Conservation (phyloP, 1,140 invertebrate genomes). For the Lasioglossum baleicum region DNA sequence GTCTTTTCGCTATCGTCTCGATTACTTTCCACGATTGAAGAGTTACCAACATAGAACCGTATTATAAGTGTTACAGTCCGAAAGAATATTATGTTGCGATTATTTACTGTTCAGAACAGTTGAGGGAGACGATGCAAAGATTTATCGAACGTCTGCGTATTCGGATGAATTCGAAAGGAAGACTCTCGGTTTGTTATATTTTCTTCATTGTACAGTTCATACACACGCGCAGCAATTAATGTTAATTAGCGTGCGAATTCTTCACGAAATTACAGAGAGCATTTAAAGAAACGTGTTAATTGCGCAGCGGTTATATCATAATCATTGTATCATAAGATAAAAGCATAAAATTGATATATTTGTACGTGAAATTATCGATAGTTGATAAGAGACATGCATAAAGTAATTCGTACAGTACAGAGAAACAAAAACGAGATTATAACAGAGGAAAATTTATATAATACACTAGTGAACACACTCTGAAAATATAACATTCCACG, state of each 20-base stretch:
- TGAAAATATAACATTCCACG: constrained; percentile 52
- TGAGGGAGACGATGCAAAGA: neutral
- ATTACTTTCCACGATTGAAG: neutral
- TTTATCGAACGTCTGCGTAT: neutral
- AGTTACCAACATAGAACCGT: neutral
- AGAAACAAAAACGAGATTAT: neutral
- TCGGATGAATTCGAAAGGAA: neutral
- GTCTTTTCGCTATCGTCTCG: constrained; percentile 18
- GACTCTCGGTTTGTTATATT: constrained; percentile 41
- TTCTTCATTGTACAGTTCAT: constrained; percentile 12
- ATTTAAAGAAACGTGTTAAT: neutral
- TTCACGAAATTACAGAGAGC: neutral
- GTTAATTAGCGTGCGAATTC: constrained; percentile 6
- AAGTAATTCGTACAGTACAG: neutral
- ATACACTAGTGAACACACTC: constrained; percentile 5
- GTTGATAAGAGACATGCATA: neutral
- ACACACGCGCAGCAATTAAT: neutral
- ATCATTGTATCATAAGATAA: constrained; percentile 13
- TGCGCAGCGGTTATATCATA: neutral
- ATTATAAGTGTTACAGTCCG: neutral
- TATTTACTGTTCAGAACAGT: neutral
- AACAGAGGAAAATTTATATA: constrained; percentile 34
- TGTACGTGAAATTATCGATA: constrained; percentile 14
- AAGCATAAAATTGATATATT: constrained; percentile 25
- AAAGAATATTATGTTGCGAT: neutral